phyloP scores from a whole-genome alignment of 2,888 invertebrate genomes.

The Zygogramma bicolorata region DNA sequence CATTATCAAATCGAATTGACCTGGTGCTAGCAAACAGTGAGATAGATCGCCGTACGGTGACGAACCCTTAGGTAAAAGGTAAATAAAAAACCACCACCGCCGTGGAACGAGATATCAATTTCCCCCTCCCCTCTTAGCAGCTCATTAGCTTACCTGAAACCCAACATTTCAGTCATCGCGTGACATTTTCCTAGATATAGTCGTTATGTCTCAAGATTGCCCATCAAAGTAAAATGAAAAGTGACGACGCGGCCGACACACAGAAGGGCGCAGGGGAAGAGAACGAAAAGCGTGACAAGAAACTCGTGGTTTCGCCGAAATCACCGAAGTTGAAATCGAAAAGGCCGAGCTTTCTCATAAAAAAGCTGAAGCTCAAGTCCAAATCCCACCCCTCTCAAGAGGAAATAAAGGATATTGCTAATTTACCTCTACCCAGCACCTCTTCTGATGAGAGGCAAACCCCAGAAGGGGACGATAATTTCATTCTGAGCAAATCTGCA shows the following conservation, averaged over 20 bases:
- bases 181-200: constrained; percentile 40
- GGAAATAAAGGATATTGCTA: constrained; percentile 42
- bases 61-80: neutral
- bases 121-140: constrained; percentile 36
- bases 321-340: constrained; percentile 51
- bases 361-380: constrained; percentile 56
- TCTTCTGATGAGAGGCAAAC: constrained; percentile 52
- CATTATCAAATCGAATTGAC: neutral
- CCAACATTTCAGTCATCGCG: constrained; percentile 45
- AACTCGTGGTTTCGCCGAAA: constrained; percentile 48
- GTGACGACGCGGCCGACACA: constrained; percentile 42
- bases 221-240: constrained; percentile 52
- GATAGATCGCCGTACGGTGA: neutral
- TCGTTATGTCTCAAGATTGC: constrained; percentile 34
- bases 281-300: constrained; percentile 45
- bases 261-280: constrained; percentile 37
- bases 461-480: constrained; percentile 57
- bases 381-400: constrained; percentile 37
- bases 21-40: neutral
- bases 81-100: constrained; percentile 32
- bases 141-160: constrained; percentile 48
- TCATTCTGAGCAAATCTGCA: constrained; percentile 55
- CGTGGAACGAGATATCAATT: constrained; percentile 10
- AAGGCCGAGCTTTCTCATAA: constrained; percentile 53
- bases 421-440: constrained; percentile 47